These are phyloP conservation scores for Neosalanx taihuensis DNA, from an alignment of 2,797 vertebrate genomes.

Conservation along the genomic window DNA sequence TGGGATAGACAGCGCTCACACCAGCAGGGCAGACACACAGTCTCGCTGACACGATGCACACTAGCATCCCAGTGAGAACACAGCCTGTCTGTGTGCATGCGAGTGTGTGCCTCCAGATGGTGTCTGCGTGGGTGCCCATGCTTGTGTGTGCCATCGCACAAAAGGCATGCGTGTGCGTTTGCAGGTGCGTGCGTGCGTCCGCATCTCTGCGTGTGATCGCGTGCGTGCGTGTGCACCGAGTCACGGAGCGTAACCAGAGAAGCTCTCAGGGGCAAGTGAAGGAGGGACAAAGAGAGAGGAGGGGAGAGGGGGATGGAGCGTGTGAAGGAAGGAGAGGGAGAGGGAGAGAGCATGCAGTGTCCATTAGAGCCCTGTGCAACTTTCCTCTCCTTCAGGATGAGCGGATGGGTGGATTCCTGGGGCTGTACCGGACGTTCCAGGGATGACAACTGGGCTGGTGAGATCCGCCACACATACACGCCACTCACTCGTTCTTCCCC, in stretches of 20 bases:
- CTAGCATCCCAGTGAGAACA: not conserved
- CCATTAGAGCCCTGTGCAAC: slow-evolving; percentile 22
- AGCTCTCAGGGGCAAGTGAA: not conserved
- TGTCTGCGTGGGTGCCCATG: slow-evolving; percentile 1
- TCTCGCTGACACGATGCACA: not conserved
- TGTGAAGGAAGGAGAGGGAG: not conserved
- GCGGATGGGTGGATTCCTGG: not conserved
- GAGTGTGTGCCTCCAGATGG: slow-evolving; percentile 1
- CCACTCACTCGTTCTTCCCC: not conserved
- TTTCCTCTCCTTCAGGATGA: slow-evolving; percentile 20
- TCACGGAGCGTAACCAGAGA: no score
- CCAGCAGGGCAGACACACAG: slow-evolving; percentile 35
- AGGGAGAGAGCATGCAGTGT: not conserved
- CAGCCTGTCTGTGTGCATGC: not conserved
- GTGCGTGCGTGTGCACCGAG: not conserved
- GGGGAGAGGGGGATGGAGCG: not conserved
- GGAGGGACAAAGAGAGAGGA: slow-evolving; percentile 16
- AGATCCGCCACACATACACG: not conserved
- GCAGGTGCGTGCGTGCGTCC: not conserved
- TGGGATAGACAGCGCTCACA: slow-evolving; percentile 57
- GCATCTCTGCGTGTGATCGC: no score
- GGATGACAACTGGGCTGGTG: slow-evolving; percentile 8
- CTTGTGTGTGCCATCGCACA: not conserved
- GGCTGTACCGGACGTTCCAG: slow-evolving; percentile 10
- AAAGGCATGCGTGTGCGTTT: no score